Evolutionary conservation across 2,797 vertebrate species (phyloP).

Genomic region (Botia kubotai): DNA sequence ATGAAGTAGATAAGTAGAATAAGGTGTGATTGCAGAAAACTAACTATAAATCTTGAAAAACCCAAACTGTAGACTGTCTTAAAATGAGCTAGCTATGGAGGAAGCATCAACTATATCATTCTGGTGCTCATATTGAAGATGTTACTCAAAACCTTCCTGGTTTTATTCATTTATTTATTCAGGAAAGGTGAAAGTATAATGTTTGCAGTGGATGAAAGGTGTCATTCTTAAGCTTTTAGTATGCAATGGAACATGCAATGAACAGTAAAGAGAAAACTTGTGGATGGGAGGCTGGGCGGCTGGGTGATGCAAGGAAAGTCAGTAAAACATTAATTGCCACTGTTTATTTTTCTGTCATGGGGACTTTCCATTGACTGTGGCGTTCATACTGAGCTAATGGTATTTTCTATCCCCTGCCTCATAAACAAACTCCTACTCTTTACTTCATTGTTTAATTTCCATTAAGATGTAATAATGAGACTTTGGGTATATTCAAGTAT

Average conservation of each 20-base stretch:
- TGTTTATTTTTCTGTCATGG: neutral
- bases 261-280: neutral
- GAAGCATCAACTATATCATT: neutral
- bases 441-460: neutral
- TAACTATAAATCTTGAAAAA: neutral
- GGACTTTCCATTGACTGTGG: neutral
- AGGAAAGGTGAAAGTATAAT: neutral
- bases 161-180: too few species aligned
- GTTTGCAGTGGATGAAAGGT: neutral
- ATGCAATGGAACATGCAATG: neutral
- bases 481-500: neutral
- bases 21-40: too few species aligned
- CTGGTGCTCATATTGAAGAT: neutral
- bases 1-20: neutral
- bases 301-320: too few species aligned
- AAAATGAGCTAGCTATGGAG: neutral
- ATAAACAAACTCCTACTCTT: neutral
- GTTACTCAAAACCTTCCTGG: neutral
- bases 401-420: neutral
- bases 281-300: neutral
- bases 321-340: neutral
- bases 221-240: neutral
- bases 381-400: neutral
- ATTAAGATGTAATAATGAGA: neutral
- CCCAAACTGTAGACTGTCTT: neutral